Conservation (phyloP, 2,113 vertebrate species). For the Sciurus niger region DNA sequence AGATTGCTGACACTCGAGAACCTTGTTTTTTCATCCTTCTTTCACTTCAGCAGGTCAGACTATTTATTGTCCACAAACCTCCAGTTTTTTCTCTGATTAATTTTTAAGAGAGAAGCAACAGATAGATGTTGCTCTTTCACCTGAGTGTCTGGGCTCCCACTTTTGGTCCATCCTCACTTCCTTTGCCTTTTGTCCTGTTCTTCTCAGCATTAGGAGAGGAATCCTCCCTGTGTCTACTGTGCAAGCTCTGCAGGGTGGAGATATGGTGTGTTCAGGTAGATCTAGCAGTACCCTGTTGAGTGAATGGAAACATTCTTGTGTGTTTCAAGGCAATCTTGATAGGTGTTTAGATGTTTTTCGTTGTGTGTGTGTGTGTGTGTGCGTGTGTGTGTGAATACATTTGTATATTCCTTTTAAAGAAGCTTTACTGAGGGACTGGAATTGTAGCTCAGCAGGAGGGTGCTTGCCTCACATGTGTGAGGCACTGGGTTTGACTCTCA, state of each 20-base stretch:
- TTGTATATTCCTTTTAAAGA: background rate
- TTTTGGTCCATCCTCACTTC: constrained; percentile 43
- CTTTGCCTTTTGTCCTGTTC: constrained; percentile 69
- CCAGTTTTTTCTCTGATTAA: constrained; percentile 74
- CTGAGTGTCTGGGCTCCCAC: constrained; percentile 67
- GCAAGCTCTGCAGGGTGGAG: constrained; percentile 77
- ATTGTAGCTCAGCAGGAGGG: no score
- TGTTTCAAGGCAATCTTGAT: constrained; percentile 63
- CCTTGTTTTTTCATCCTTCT: constrained; percentile 84
- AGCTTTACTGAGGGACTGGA: no score
- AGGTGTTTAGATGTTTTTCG: constrained; percentile 76
- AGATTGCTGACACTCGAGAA: constrained; percentile 88
- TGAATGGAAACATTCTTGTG: constrained; percentile 64
- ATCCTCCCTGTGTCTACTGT: background rate
- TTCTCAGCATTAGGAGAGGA: constrained; percentile 55
- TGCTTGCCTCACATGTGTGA: no score
- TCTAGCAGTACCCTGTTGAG: constrained; percentile 64
- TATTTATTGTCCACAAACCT: constrained; percentile 80
- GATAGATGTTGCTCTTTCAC: constrained; percentile 83
- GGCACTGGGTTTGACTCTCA: no score
- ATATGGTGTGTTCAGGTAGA: constrained; percentile 60
- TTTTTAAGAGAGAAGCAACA: constrained; percentile 74
- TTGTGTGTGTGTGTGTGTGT: constrained; percentile 56
- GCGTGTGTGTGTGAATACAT: background rate
- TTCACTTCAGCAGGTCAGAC: constrained; percentile 85